Evolutionary conservation across 2,888 invertebrate genomes (phyloP).

Genomic region (Marasmarcha lunaedactyla): DNA sequence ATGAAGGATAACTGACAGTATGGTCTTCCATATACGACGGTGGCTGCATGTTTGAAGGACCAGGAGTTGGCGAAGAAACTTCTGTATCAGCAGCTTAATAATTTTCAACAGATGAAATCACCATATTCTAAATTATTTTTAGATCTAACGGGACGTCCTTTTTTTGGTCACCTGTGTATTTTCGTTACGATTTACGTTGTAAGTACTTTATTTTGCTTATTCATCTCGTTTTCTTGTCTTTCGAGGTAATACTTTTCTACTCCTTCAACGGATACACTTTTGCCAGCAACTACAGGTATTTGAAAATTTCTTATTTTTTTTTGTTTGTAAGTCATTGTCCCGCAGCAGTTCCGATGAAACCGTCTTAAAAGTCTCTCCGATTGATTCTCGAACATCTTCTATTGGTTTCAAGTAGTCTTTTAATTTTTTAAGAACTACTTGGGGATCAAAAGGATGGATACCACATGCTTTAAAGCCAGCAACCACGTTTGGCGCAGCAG

Average conservation of each 20-base stretch:
- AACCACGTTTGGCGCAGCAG: slow-evolving; percentile 5
- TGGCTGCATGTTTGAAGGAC: no score
- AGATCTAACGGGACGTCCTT: no score
- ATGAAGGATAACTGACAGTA: no score
- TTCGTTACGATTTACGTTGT: no score
- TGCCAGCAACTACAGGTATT: slow-evolving; percentile 7
- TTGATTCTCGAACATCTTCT: slow-evolving; percentile 3
- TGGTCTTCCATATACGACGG: no score
- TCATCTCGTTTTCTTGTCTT: no score
- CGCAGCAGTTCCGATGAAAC: slow-evolving; percentile 6
- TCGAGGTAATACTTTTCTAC: slow-evolving; percentile 5
- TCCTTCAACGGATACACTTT: slow-evolving; percentile 4
- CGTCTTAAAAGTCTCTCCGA: slow-evolving; percentile 2
- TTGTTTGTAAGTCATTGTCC: slow-evolving; percentile 6
- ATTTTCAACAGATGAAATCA: no score
- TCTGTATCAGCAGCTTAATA: no score
- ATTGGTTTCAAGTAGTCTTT: not conserved
- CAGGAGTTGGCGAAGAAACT: no score
- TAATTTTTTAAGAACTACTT: slow-evolving; percentile 2
- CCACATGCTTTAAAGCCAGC: slow-evolving; percentile 10
- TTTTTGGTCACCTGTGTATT: no score
- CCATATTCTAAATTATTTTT: no score
- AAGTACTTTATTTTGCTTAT: no score
- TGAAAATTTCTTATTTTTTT: slow-evolving; percentile 1
- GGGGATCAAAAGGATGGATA: slow-evolving; percentile 6